phyloP scores from a whole-genome alignment of 2,888 invertebrate species.

The Drosophila buzzatii region DNA sequence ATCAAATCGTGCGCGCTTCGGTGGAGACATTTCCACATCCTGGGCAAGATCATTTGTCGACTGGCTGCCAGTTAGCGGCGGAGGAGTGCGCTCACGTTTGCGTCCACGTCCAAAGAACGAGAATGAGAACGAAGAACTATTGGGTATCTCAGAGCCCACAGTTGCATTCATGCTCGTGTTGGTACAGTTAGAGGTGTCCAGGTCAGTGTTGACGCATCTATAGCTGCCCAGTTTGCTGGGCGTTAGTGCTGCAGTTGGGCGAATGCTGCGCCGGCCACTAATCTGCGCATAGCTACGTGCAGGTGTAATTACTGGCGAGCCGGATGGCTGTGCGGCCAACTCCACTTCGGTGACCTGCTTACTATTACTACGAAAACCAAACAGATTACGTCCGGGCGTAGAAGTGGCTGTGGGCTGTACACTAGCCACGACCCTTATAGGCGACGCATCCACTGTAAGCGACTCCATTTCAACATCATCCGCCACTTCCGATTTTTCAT shows the following conservation, averaged over 20 bases:
- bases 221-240: constrained; percentile 78
- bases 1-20: constrained; percentile 83
- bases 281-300: constrained; percentile 77
- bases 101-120: constrained; percentile 83
- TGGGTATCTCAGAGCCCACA: constrained; percentile 84
- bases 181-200: constrained; percentile 79
- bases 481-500: constrained; percentile 3
- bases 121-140: constrained; percentile 81
- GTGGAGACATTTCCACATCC: constrained; percentile 81
- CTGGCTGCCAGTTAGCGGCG: constrained; percentile 55
- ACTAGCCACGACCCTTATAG: constrained; percentile 47
- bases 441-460: constrained; percentile 69
- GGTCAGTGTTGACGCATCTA: constrained; percentile 78
- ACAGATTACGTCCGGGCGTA: constrained; percentile 79
- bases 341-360: constrained; percentile 71
- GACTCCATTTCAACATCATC: constrained; percentile 83
- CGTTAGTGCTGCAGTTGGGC: constrained; percentile 70
- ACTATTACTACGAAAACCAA: constrained; percentile 57
- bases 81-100: constrained; percentile 83
- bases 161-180: constrained; percentile 84
- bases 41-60: constrained; percentile 73
- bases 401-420: constrained; percentile 76
- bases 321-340: constrained; percentile 49
- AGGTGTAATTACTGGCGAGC: constrained; percentile 62
- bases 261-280: constrained; percentile 83